Evolutionary conservation across 1,140 invertebrate genomes (phyloP).

Genomic region (Macrobrachium nipponense): DNA sequence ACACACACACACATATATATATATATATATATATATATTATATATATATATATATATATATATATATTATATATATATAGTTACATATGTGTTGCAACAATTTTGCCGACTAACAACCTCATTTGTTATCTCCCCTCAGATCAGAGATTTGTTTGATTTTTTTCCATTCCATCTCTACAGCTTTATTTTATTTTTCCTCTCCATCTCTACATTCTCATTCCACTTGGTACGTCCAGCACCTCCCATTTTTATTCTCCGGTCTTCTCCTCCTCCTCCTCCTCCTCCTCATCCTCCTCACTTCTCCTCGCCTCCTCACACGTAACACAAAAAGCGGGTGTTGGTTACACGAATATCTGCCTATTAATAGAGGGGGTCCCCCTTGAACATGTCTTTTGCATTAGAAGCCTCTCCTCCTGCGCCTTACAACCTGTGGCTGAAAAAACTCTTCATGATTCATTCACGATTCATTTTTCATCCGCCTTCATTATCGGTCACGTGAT

Average conservation of each 20-base stretch:
- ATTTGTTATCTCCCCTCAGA: too few relatives aligned
- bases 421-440: slow-evolving; percentile 21
- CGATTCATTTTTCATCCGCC: slow-evolving; percentile 51
- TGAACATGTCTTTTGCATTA: slow-evolving; percentile 45
- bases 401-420: slow-evolving; percentile 9
- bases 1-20: too few relatives aligned
- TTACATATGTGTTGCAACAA: too few relatives aligned
- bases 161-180: not conserved
- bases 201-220: not conserved
- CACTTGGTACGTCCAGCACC: not conserved
- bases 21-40: too few relatives aligned
- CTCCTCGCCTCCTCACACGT: not conserved
- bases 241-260: not conserved
- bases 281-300: not conserved
- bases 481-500: slow-evolving; percentile 48
- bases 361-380: slow-evolving; percentile 30
- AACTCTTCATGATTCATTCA: slow-evolving; percentile 44
- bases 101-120: too few relatives aligned
- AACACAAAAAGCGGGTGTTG: slow-evolving; percentile 44
- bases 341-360: slow-evolving; percentile 54
- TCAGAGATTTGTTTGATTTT: not conserved
- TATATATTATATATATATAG: too few relatives aligned
- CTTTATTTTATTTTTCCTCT: slow-evolving; percentile 1
- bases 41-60: too few relatives aligned
- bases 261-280: not conserved